These are phyloP conservation scores for Hyla sarda DNA, from an alignment of 2,113 vertebrate genomes.

Conservation along the genomic window DNA sequence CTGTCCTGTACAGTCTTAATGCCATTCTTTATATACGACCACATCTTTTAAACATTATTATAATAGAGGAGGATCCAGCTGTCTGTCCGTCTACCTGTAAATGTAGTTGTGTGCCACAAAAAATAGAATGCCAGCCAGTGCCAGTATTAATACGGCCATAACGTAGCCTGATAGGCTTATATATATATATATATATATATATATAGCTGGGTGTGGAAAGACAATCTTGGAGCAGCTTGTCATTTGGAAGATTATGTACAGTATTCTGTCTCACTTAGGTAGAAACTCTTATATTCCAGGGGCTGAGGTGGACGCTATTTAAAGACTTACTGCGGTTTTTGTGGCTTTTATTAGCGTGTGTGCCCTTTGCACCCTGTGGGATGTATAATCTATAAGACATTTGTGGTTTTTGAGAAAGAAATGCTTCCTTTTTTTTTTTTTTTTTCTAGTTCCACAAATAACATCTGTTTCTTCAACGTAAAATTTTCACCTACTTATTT, in stretches of 20 bases:
- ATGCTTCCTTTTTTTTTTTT: neutral
- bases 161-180: neutral
- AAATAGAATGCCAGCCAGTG: too few relatives aligned
- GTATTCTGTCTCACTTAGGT: neutral
- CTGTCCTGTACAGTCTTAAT: too few relatives aligned
- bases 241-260: neutral
- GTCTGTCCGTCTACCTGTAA: too few relatives aligned
- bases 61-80: too few relatives aligned
- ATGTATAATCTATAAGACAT: neutral
- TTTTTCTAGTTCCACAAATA: constrained; percentile 9
- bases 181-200: too few relatives aligned
- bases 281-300: too few relatives aligned
- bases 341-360: constrained; percentile 31
- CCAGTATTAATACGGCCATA: neutral
- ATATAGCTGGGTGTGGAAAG: neutral
- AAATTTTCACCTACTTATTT: neutral
- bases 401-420: constrained; percentile 27
- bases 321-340: constrained; percentile 20
- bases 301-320: constrained; percentile 20
- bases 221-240: neutral
- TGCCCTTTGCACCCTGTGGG: neutral
- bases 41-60: too few relatives aligned
- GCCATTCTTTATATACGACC: too few relatives aligned
- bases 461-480: neutral
- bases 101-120: too few relatives aligned